Base-by-base conservation (phyloP, 2,113 vertebrate genomes). In the Rhinogobius similis region DNA sequence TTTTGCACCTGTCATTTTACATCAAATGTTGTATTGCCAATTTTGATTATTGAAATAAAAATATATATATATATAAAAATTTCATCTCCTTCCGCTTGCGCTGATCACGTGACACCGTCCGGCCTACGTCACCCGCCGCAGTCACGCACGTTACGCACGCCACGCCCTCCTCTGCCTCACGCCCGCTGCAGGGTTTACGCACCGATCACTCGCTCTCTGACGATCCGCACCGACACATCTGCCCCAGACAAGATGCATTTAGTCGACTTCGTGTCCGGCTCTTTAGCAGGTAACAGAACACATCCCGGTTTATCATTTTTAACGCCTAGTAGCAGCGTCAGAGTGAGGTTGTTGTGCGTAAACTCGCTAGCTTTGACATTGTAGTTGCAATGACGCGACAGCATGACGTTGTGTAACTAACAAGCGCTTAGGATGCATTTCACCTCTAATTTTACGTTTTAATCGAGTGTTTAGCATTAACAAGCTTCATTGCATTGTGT, bases 211-310 rank as follows among this genome's bases (percentile, higher is more conserved):
- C 52, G 0, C 21, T 55, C 5, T 10, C 16, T 4, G 55, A 21
- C 26, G 3, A 5, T 1, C 0, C 16, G 12, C 59, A 1, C 6
- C 10, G 1, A 9, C 27, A 16, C 6, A 58, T 1, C 14, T 44
- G 10, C 5, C 26, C 55, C 13, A 67, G 70, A 84, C 67, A 80
- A 67, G 73, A 93, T 94, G 93, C 83, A 93, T 83, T 92, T 97
- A 78, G 94, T 75, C 7, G 94, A 99, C 90, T 98, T 99, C 88
- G 80, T 97, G 72, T 96, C 96, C 1, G 97, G 97, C 73, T 97
- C 96, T 46, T 87, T 97, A 4, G 97, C 95, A 97, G 97, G 97
- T 99, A 94, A 90, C 1, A 8, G 26, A 9, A 26, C 16, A 36
- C 8, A 36, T n/a, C 26, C n/a, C 16, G 7, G 32, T 9, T 9